Conservation (phyloP, 1,140 invertebrate genomes). For the Drosophila watanabei region DNA sequence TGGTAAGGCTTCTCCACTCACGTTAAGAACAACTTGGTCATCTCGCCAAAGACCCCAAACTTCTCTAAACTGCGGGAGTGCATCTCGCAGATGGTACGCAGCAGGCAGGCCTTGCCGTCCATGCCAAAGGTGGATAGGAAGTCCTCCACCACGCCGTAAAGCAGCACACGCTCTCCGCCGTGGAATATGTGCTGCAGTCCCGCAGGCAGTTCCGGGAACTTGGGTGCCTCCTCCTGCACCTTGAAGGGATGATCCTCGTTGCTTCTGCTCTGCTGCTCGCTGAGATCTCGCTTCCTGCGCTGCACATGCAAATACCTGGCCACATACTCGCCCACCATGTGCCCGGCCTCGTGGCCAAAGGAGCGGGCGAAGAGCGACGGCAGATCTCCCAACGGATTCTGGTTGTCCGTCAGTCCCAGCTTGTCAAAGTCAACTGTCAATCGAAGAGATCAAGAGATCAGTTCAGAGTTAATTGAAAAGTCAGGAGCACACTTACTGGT, state of each 20-base stretch:
- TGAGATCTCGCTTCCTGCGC: slow-evolving; percentile 86
- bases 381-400: slow-evolving; percentile 93
- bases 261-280: slow-evolving; percentile 70
- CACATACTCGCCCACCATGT: slow-evolving; percentile 89
- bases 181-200: slow-evolving; percentile 88
- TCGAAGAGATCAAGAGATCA: slow-evolving; percentile 18
- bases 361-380: slow-evolving; percentile 90
- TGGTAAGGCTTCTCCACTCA: slow-evolving; percentile 85
- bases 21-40: slow-evolving; percentile 93
- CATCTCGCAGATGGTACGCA: slow-evolving; percentile 94
- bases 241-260: slow-evolving; percentile 26
- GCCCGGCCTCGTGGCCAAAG: slow-evolving; percentile 90
- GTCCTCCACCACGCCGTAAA: slow-evolving; percentile 92
- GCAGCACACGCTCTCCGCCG: slow-evolving; percentile 91
- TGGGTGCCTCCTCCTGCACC: slow-evolving; percentile 67
- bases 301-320: slow-evolving; percentile 89
- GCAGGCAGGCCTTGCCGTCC: slow-evolving; percentile 92
- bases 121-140: slow-evolving; percentile 91
- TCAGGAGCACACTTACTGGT: slow-evolving; percentile 90
- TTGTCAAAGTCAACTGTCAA: slow-evolving; percentile 93
- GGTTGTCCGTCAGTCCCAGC: slow-evolving; percentile 93
- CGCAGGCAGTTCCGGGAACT: slow-evolving; percentile 76
- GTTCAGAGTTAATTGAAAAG: slow-evolving; percentile 37
- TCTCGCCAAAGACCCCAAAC: slow-evolving; percentile 92
- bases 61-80: slow-evolving; percentile 92